These are phyloP conservation scores for Sinopyrophorus schimmeli DNA, from an alignment of 2,888 invertebrate genomes.

Conservation along the genomic window DNA sequence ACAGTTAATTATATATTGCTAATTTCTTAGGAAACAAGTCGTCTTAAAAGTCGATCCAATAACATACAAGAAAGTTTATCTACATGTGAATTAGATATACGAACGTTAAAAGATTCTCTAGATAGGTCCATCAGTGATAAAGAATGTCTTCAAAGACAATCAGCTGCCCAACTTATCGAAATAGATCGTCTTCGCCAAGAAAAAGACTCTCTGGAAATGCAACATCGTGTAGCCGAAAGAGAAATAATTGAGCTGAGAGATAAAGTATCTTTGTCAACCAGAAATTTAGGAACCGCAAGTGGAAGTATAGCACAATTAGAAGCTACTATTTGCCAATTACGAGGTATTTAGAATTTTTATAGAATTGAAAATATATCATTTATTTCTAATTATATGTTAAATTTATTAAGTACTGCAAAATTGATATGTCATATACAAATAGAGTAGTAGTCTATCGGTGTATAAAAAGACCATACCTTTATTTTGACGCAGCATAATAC, in stretches of 20 bases:
- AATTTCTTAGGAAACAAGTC: slow-evolving; percentile 49
- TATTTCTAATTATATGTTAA: no score
- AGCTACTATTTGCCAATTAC: slow-evolving; percentile 66
- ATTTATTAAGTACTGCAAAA: no score
- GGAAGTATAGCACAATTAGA: slow-evolving; percentile 73
- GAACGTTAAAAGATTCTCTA: slow-evolving; percentile 67
- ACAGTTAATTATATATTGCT: not conserved
- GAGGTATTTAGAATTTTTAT: slow-evolving; percentile 57
- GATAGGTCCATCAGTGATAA: slow-evolving; percentile 70
- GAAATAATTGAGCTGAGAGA: slow-evolving; percentile 71
- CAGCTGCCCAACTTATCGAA: slow-evolving; percentile 71
- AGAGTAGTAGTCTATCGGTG: no score
- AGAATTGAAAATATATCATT: no score
- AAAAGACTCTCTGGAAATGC: slow-evolving; percentile 73
- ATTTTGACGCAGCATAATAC: no score
- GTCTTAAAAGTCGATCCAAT: slow-evolving; percentile 54
- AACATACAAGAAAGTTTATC: slow-evolving; percentile 64
- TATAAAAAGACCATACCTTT: no score
- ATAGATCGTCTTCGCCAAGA: slow-evolving; percentile 75
- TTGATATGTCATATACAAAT: no score
- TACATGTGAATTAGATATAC: slow-evolving; percentile 66
- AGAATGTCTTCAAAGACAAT: slow-evolving; percentile 74
- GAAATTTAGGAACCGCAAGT: slow-evolving; percentile 68
- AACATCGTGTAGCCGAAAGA: slow-evolving; percentile 72
- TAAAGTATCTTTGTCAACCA: slow-evolving; percentile 65